phyloP scores from a whole-genome alignment of 2,113 vertebrate species.

The Muntiacus reevesi region DNA sequence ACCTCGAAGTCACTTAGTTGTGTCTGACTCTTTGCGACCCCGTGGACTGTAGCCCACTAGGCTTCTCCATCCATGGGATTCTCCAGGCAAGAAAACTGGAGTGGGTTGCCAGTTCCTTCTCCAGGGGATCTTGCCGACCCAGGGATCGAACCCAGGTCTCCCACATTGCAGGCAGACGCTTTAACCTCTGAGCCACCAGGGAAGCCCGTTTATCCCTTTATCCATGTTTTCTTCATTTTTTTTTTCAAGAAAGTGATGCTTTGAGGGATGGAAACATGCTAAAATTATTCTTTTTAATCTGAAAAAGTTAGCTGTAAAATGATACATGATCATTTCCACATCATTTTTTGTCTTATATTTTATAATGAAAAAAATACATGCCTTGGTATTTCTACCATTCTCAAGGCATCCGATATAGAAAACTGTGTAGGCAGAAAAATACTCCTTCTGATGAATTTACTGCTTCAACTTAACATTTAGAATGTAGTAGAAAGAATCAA shows the following conservation, averaged over 20 bases:
- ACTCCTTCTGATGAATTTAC: neutral
- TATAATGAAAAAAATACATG: neutral
- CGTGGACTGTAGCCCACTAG: too few species aligned
- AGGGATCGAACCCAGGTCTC: too few species aligned
- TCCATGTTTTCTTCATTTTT: neutral
- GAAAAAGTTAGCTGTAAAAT: constrained; percentile 43
- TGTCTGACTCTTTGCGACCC: too few species aligned
- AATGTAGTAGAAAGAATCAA: constrained; percentile 21
- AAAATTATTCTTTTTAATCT: constrained; percentile 58
- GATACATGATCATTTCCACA: constrained; percentile 14
- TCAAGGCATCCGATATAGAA: neutral
- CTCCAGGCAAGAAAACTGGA: too few species aligned
- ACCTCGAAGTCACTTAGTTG: neutral
- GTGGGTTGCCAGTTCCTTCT: too few species aligned
- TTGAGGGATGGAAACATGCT: constrained; percentile 49
- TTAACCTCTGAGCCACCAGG: too few species aligned
- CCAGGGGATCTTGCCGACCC: too few species aligned
- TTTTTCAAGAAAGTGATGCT: constrained; percentile 56
- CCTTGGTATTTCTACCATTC: neutral
- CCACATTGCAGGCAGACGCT: too few species aligned
- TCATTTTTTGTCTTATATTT: neutral
- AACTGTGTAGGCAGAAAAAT: neutral
- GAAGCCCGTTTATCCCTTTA: constrained; percentile 46
- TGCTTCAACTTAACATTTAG: constrained; percentile 41
- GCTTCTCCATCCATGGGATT: too few species aligned